These are phyloP conservation scores for Herminia tarsipennalis DNA, from an alignment of 2,888 invertebrate genomes.

Conservation along the genomic window DNA sequence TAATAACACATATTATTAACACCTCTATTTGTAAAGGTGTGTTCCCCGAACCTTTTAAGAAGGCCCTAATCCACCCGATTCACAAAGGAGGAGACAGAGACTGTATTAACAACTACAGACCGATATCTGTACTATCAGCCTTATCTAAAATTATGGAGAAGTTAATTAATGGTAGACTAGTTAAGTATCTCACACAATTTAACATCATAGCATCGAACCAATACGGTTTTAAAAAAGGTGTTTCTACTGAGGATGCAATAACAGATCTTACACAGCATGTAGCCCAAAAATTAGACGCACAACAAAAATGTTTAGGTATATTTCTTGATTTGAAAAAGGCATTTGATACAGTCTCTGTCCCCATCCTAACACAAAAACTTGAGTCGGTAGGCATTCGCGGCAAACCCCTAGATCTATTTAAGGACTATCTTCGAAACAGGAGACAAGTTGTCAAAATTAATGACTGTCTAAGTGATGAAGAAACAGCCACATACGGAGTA, in stretches of 20 bases:
- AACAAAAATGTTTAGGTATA: no score
- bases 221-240: neutral
- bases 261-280: neutral
- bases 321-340: no score
- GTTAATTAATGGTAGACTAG: neutral
- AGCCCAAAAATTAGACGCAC: no score
- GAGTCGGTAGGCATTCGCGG: no score
- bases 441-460: no score
- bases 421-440: no score
- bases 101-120: neutral
- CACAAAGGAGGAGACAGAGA: neutral
- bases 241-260: neutral
- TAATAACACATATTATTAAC: constrained; percentile 3
- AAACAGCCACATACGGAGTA: no score
- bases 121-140: neutral
- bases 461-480: no score
- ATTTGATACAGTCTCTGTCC: no score
- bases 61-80: constrained; percentile 1
- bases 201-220: neutral
- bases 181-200: neutral
- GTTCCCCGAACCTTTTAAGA: constrained; percentile 9
- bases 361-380: no score
- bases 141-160: neutral
- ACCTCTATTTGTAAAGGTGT: neutral
- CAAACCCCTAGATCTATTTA: no score